Conservation (phyloP, 1,140 invertebrate species). For the Trichonephila clavipes region DNA sequence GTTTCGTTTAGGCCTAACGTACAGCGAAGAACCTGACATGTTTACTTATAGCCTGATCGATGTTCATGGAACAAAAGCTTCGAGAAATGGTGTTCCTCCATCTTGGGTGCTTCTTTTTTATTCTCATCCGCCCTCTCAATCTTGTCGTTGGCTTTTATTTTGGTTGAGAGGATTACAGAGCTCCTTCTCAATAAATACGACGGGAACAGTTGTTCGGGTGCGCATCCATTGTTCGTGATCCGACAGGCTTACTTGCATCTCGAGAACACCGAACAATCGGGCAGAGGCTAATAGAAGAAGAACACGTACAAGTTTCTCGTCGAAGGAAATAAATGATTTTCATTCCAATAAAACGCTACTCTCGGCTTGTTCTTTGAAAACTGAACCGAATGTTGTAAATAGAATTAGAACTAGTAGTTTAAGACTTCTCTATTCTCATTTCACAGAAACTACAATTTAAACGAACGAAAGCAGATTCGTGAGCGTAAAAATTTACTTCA, state of each 20-base stretch:
- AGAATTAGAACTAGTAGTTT: no score
- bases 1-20: conserved; percentile 43
- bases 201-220: conserved; percentile 17
- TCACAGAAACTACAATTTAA: background rate
- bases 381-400: no score
- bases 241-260: background rate
- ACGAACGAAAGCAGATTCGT: no score
- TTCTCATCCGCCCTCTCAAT: conserved; percentile 16
- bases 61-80: conserved; percentile 24
- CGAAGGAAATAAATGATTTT: no score
- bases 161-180: background rate
- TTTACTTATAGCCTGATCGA: conserved; percentile 50
- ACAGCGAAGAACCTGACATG: conserved; percentile 35
- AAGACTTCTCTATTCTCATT: background rate
- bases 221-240: background rate
- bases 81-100: conserved; percentile 14
- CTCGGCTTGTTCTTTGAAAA: no score
- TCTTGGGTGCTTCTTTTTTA: background rate
- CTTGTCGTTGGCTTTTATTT: conserved; percentile 30
- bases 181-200: conserved; percentile 30
- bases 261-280: background rate
- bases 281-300: background rate
- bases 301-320: background rate
- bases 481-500: no score
- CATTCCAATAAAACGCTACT: no score